Evolutionary conservation across 2,113 vertebrate species (phyloP), one percentile per base, ranked within the genome.

Genomic region (Chaenogobius annularis): DNA sequence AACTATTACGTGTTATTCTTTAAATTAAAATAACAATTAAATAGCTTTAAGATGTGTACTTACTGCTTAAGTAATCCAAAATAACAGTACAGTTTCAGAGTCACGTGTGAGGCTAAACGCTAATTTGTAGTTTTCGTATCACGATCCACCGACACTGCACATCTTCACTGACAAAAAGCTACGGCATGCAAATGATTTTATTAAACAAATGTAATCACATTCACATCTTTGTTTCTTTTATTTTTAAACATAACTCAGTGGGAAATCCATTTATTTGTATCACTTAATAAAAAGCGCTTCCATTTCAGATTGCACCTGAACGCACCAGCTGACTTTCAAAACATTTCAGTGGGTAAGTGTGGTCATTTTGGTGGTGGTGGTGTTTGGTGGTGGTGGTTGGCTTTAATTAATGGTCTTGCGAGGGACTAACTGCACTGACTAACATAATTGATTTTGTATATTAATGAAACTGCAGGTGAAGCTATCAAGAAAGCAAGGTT

Each of bases 391-490:
- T n/a, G 69, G 22, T 46, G 77, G 74, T 50, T 68, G 58, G 58
- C 26, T 13, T 61, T 75, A 72, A 10, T 43, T 7, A 10, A 43
- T 31, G 26, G 37, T 40, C 37, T 40, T 40, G 37, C 70, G 62
- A 54, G 75, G 74, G 67, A 67, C 50, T 43, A 68, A 48, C 37
- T 79, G 66, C 76, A 78, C 85, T 46, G 44, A 46, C 44, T n/a
- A 17, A 47, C 67, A 40, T 78, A 88, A 91, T 91, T 90, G 88
- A 91, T 88, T 84, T 15, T 31, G 54, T 72, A 58, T 75, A 58
- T 75, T 73, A 79, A 80, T 83, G 77, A 84, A 82, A 81, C 73
- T 43, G 75, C 59, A 69, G 72, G 66, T 31, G 72, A 78, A 85
- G 75, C 68, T 83, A 85, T 87, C 73, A 75, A 82, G 67, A 72